A percentile compares a stretch with the other conserved stretches of the same genome.
Evolutionary conservation across 2,888 invertebrate species (phyloP).

Genomic region (Cantharis rustica): DNA sequence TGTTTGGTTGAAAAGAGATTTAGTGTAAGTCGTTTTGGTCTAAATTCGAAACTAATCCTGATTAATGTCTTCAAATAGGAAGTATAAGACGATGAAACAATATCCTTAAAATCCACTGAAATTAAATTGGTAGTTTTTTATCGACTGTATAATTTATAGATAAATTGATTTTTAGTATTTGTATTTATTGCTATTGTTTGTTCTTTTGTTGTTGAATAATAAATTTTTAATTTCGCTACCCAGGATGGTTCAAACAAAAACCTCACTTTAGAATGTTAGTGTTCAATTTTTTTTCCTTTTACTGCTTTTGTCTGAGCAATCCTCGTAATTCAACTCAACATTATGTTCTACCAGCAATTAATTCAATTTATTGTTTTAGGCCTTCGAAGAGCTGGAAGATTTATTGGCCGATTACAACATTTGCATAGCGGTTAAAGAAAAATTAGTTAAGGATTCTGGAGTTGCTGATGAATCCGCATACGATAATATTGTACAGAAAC

Average conservation of each 20-base stretch:
- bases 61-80: neutral
- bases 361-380: constrained; percentile 63
- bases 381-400: constrained; percentile 91
- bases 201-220: neutral
- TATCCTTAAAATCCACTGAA: neutral
- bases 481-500: constrained; percentile 83
- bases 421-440: constrained; percentile 94
- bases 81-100: neutral
- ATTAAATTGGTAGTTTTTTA: neutral
- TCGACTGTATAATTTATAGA: neutral
- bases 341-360: neutral
- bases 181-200: neutral
- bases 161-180: neutral
- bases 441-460: constrained; percentile 93
- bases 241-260: neutral
- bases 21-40: neutral
- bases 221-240: neutral
- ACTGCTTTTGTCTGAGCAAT: neutral
- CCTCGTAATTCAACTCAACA: neutral
- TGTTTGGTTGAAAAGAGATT: neutral
- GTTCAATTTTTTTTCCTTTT: neutral
- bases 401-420: constrained; percentile 80
- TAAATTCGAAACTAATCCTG: neutral
- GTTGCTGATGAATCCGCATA: constrained; percentile 88
- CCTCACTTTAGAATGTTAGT: neutral